Evolutionary conservation across 1,140 invertebrate species (phyloP).

Genomic region (Atta cephalotes): DNA sequence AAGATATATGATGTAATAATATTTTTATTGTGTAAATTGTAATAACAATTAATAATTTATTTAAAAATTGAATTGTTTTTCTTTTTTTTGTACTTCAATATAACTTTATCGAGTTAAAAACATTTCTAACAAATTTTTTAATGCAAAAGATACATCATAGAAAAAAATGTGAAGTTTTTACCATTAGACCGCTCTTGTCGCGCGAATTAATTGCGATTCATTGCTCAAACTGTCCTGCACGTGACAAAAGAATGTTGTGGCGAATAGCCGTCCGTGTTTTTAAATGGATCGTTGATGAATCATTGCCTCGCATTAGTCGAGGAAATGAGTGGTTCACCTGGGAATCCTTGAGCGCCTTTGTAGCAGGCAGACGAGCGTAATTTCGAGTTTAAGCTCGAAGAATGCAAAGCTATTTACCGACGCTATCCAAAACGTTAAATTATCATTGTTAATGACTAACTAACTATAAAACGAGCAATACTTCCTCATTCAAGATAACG

Average conservation of each 20-base stretch:
- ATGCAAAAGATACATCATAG: background rate
- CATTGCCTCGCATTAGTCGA: slow-evolving; percentile 28
- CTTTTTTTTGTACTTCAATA: background rate
- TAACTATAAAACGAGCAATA: slow-evolving; percentile 12
- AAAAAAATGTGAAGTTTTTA: slow-evolving; percentile 11
- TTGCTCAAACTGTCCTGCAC: slow-evolving; percentile 23
- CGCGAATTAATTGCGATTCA: slow-evolving; percentile 47
- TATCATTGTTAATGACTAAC: background rate
- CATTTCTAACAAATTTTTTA: background rate
- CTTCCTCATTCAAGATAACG: background rate
- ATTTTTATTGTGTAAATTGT: background rate
- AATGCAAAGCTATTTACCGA: slow-evolving; percentile 16
- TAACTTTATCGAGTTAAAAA: background rate
- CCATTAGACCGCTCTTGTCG: slow-evolving; percentile 10
- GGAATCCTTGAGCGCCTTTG: slow-evolving; percentile 46
- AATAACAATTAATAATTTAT: background rate
- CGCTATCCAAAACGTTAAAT: slow-evolving; percentile 1
- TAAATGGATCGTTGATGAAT: slow-evolving; percentile 55
- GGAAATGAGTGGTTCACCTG: slow-evolving; percentile 37
- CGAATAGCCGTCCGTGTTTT: slow-evolving; percentile 43
- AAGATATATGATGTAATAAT: slow-evolving; percentile 6
- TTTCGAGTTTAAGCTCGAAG: slow-evolving; percentile 10
- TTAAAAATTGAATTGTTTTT: background rate
- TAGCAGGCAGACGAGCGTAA: slow-evolving; percentile 45
- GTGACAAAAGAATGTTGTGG: slow-evolving; percentile 45